Base-by-base conservation (phyloP, 2,888 invertebrate species). In the Gymnocheta viridis region DNA sequence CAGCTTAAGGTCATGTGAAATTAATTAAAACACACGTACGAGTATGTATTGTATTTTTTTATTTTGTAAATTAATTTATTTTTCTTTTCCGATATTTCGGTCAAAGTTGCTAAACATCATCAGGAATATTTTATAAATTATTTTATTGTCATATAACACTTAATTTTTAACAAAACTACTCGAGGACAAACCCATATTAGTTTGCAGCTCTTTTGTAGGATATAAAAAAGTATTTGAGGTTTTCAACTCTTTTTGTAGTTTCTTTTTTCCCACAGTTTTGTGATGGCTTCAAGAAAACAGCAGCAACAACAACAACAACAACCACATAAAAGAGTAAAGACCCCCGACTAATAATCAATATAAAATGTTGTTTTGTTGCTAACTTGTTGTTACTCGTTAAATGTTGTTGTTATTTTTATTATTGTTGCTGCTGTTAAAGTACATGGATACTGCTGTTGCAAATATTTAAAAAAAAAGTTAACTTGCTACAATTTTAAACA, bases 381-480 rank as follows among this genome's bases (percentile, higher is more conserved):
- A 54, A 54, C 38, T 62, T 62, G 64, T 47, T 76, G 64, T 56
- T 66, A 35, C 24, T 14, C 49, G 67, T 47, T 58, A 47, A 67
- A 58, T 51, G 49, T 49, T 76, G 56, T 66, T 67, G 32, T 32
- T 27, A 38, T 9, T 74, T 49, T 29, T 58, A 35, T 24, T 67
- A 47, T 76, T 67, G 32, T 56, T 76, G 64, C 10, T 60, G 60
- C 38, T 35, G 24, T 47, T 44, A 27, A 56, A 54, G 17, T 54
- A 9, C n/a, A 24, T 24, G 14, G 29, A 17, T 60, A 12, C 24
- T 73, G 10, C 24, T 73, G 10, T 47, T 64, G 51, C 38, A 56
- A 66, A 66, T 41, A 19, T 64, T 44, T 41, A 32, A 14, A 62
- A 44, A 62, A 22, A 41, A 41, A 54, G 58, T 58, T 41, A 29